Evolutionary conservation across 1,140 invertebrate species (phyloP), one percentile per base, ranked within the genome.

Genomic region (Drosophila simulans): DNA sequence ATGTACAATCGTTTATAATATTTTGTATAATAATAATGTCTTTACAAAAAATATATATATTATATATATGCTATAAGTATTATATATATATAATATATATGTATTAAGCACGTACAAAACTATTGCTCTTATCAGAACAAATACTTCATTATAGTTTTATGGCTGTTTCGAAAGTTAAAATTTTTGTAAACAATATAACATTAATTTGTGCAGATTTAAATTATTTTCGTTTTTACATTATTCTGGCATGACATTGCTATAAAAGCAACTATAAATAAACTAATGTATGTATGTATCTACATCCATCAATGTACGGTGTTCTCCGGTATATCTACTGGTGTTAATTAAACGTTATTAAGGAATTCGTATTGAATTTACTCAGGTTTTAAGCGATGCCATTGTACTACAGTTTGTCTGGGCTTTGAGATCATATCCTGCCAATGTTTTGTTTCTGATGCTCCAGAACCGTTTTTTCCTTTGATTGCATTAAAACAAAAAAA

Each of bases 351-450:
- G 22, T 37, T 54, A 11, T 53, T 22, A 40, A 48, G 46, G 49
- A 51, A 25, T 37, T 35, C 42, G 17, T 42, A 63, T 55, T 74
- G 60, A 39, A 55, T 25, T 95, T 97, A 97, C 83, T 97, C 96
- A 3, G 96, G 96, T 92, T 97, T 97, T 77, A 97, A 94, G 80
- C 96, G 95, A 92, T 98, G 97, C 97, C 97, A 98, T 82, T 97
- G 97, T 7, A 98, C 96, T 65, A 98, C 97, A 58, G 96, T 97
- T 93, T 98, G 97, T 65, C 97, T 93, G 2, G 98, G 97, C 91
- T 98, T 98, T 37, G 97, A 98, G 64, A 98, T 98, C 98, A 98
- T 98, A 90, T 98, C 97, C 85, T 97, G 97, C 97, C 97, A 98
- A 90, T 98, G 97, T 92, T 98, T 98, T 1, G 97, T 97, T 92